These are phyloP conservation scores for Melanaphis sacchari DNA, from an alignment of 1,140 invertebrate species.

Conservation along the genomic window DNA sequence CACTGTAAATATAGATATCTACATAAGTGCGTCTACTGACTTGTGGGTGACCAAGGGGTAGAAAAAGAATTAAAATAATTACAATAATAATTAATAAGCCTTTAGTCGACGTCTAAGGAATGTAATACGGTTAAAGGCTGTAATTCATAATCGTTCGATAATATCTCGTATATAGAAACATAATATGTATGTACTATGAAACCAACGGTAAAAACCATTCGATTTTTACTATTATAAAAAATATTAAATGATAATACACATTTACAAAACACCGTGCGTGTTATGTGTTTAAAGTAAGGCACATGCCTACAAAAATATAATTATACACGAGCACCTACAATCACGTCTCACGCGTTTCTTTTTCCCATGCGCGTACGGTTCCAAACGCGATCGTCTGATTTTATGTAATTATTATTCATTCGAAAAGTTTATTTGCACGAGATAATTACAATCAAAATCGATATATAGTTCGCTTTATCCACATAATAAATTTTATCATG, in stretches of 20 bases:
- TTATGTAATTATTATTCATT: too few species aligned
- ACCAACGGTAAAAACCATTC: background rate
- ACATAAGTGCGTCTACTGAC: background rate
- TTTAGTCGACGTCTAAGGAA: background rate
- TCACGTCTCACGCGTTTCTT: too few species aligned
- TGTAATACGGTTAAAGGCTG: background rate
- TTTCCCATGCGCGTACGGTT: background rate
- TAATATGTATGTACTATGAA: too few species aligned
- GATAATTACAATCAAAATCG: background rate
- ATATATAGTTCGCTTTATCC: background rate
- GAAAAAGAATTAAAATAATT: background rate
- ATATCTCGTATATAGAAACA: too few species aligned
- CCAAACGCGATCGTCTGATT: background rate
- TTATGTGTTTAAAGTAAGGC: background rate
- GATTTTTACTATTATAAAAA: background rate
- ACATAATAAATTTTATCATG: background rate
- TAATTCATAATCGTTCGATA: background rate
- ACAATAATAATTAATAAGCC: too few species aligned
- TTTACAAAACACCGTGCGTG: background rate
- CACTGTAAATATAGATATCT: too few species aligned
- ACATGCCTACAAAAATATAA: background rate
- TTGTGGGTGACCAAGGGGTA: background rate
- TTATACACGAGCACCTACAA: background rate
- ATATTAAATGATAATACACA: background rate
- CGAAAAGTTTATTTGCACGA: background rate